Evolutionary conservation across 2,113 vertebrate genomes (phyloP).

Genomic region (Myocastor coypus): DNA sequence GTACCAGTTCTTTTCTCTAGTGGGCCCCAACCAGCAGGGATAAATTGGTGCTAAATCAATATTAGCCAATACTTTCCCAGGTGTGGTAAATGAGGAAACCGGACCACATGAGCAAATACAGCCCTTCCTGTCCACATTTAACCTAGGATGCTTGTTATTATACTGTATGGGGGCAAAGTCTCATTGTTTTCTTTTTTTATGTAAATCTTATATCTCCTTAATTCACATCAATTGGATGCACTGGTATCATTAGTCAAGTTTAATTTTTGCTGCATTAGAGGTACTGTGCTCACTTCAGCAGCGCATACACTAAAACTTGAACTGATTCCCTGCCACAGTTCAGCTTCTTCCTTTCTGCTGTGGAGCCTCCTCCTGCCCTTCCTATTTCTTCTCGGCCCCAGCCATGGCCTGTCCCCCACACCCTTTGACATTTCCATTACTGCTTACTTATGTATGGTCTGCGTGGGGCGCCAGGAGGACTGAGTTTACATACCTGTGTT

Average conservation of each 20-base stretch:
- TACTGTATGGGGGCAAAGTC: neutral
- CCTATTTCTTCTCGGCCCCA: neutral
- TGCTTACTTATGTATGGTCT: neutral
- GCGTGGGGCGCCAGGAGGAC: neutral
- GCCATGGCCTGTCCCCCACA: neutral
- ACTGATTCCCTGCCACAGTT: neutral
- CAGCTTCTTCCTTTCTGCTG: neutral
- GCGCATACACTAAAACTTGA: neutral
- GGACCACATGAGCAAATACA: slow-evolving; percentile 67
- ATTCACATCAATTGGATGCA: slow-evolving; percentile 53
- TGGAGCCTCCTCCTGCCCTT: neutral
- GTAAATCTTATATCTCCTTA: slow-evolving; percentile 51
- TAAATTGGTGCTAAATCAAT: slow-evolving; percentile 79
- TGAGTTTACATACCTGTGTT: slow-evolving; percentile 50
- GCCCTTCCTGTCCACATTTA: slow-evolving; percentile 67
- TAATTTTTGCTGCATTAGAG: slow-evolving; percentile 7
- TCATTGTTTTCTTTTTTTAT: neutral
- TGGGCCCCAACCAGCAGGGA: slow-evolving; percentile 66
- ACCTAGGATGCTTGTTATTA: slow-evolving; percentile 61
- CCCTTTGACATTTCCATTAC: neutral
- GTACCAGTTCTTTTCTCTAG: slow-evolving; percentile 51
- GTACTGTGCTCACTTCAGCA: neutral
- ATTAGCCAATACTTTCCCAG: slow-evolving; percentile 77
- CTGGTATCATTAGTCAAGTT: slow-evolving; percentile 27
- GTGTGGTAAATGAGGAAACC: slow-evolving; percentile 73